Conservation (phyloP, 2,888 invertebrate genomes). For the Drosophila cracens region DNA sequence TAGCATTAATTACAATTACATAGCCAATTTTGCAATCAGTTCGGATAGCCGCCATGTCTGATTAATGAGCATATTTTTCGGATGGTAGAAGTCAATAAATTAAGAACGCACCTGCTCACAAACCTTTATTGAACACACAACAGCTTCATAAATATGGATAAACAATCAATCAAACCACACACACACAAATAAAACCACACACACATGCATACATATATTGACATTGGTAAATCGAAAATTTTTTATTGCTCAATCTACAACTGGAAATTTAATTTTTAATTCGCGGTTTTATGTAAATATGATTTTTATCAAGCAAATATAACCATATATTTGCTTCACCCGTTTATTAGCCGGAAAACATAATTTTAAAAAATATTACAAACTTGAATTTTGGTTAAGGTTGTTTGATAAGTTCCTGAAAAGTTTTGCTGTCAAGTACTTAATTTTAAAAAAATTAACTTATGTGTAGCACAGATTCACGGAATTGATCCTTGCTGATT, state of each 20-base stretch:
- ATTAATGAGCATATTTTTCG: constrained; percentile 27
- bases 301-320: not conserved
- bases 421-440: not conserved
- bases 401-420: not conserved
- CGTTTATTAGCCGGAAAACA: not conserved
- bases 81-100: constrained; percentile 8
- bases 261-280: not conserved
- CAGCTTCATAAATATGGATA: constrained; percentile 53
- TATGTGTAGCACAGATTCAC: not conserved
- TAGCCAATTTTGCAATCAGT: constrained; percentile 50
- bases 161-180: constrained; percentile 54
- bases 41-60: constrained; percentile 21
- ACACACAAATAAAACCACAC: not conserved
- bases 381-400: not conserved
- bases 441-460: not conserved
- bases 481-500: not conserved
- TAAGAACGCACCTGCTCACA: constrained; percentile 51
- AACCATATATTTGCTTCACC: not conserved
- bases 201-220: not conserved
- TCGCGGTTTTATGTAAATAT: not conserved
- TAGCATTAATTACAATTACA: constrained; percentile 61
- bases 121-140: constrained; percentile 62
- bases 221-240: constrained; percentile 28
- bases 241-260: not conserved
- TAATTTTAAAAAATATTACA: not conserved